These are phyloP conservation scores for Lottia gigantea DNA, from an alignment of 2,888 invertebrate genomes.

Conservation along the genomic window DNA sequence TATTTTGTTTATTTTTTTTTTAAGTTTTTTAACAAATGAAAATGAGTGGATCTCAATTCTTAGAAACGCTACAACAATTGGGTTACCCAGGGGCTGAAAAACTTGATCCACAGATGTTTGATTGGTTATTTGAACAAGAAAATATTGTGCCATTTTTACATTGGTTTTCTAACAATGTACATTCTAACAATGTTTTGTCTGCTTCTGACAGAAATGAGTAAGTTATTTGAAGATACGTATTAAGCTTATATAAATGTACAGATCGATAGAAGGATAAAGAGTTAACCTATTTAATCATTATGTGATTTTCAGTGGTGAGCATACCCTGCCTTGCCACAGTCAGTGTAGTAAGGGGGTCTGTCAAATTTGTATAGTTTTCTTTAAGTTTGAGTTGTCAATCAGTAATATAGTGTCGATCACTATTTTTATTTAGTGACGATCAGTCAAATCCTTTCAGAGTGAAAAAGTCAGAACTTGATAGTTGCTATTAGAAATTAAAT, in stretches of 20 bases:
- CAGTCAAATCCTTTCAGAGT: neutral
- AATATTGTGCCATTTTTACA: slow-evolving; percentile 48
- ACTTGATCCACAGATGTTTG: slow-evolving; percentile 48
- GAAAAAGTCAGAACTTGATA: neutral
- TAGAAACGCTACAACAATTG: slow-evolving; percentile 48
- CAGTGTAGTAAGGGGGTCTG: too few species aligned
- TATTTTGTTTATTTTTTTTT: too few species aligned
- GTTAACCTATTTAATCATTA: too few species aligned
- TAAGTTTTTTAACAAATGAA: neutral
- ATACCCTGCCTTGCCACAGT: too few species aligned
- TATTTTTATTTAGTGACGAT: too few species aligned
- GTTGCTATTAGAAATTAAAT: neutral
- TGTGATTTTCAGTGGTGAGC: too few species aligned
- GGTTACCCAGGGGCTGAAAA: slow-evolving; percentile 50
- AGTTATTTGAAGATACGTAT: slow-evolving; percentile 23
- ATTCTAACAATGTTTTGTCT: slow-evolving; percentile 43
- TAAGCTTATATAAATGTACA: slow-evolving; percentile 1
- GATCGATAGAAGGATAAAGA: neutral
- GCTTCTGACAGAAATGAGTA: slow-evolving; percentile 46
- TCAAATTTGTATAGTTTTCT: too few species aligned
- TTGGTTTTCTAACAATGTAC: slow-evolving; percentile 55
- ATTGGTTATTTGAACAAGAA: slow-evolving; percentile 59
- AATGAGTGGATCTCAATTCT: slow-evolving; percentile 58
- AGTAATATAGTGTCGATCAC: too few species aligned
- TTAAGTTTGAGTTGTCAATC: too few species aligned